Conservation (phyloP, 2,113 vertebrate species). For the Montifringilla adamsi region DNA sequence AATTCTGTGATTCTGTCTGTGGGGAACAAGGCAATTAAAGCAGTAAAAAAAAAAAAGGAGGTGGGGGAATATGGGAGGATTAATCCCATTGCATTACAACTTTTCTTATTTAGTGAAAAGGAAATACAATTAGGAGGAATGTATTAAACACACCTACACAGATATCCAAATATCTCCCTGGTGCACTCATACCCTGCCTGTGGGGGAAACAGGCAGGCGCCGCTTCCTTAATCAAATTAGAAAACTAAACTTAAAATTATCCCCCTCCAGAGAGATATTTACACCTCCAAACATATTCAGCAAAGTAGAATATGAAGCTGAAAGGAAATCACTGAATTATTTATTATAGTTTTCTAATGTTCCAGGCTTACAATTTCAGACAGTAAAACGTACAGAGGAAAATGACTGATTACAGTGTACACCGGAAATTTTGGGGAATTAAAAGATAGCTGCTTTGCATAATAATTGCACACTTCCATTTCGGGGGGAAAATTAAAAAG, state of each 20-base stretch:
- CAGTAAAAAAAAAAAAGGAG: conserved; percentile 4
- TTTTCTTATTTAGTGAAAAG: conserved; percentile 68
- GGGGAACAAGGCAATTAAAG: conserved; percentile 50
- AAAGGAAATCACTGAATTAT: conserved; percentile 65
- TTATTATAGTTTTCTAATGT: conserved; percentile 40
- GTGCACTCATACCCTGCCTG: neutral
- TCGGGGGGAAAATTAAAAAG: conserved; percentile 54
- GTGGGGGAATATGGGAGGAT: neutral
- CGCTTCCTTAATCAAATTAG: conserved; percentile 72
- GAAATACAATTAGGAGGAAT: conserved; percentile 70
- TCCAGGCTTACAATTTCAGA: conserved; percentile 9
- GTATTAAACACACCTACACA: conserved; percentile 77
- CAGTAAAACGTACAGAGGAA: conserved; percentile 11
- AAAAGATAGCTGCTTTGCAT: conserved; percentile 57
- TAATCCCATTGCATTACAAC: conserved; percentile 45
- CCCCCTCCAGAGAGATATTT: conserved; percentile 67
- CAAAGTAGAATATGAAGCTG: conserved; percentile 51
- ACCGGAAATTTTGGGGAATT: conserved; percentile 65
- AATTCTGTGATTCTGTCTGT: neutral
- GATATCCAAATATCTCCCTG: conserved; percentile 50
- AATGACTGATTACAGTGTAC: conserved; percentile 46
- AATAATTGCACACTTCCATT: conserved; percentile 47
- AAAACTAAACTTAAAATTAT: conserved; percentile 64
- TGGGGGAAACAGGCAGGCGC: neutral
- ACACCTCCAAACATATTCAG: conserved; percentile 52